phyloP scores from a whole-genome alignment of 2,113 vertebrate species.

The Pachyramphus minor region DNA sequence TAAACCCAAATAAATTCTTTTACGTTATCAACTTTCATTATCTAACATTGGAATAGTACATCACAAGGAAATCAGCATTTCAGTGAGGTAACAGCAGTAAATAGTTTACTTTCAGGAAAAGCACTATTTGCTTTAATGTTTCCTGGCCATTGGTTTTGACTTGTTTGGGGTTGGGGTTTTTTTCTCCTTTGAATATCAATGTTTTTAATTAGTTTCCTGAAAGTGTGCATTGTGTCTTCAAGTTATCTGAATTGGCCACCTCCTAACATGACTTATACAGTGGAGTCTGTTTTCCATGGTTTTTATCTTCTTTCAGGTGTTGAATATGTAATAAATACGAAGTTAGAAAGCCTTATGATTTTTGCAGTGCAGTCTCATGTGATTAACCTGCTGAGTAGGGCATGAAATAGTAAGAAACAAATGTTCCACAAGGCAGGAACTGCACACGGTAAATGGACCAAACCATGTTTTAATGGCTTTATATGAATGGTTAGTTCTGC shows the following conservation, averaged over 20 bases:
- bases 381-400: not conserved
- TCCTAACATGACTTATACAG: not conserved
- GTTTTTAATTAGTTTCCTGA: not conserved
- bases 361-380: not conserved
- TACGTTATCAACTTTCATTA: not conserved
- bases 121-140: not conserved
- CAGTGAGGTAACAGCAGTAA: not conserved
- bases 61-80: not conserved
- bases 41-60: not conserved
- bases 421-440: constrained; percentile 2
- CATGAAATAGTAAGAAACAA: constrained; percentile 7
- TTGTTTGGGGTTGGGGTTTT: not conserved
- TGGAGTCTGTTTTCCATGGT: not conserved
- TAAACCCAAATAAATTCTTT: not conserved
- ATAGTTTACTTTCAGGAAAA: not conserved
- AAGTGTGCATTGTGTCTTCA: not conserved
- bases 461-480: not conserved
- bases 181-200: not conserved
- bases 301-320: not conserved
- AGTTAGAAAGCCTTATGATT: not conserved
- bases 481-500: not conserved
- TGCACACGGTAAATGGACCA: constrained; percentile 5
- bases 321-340: not conserved
- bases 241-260: not conserved
- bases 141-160: not conserved